Base-by-base conservation (phyloP, 2,797 vertebrate species). In the Microctenopoma stevenorrisi region DNA sequence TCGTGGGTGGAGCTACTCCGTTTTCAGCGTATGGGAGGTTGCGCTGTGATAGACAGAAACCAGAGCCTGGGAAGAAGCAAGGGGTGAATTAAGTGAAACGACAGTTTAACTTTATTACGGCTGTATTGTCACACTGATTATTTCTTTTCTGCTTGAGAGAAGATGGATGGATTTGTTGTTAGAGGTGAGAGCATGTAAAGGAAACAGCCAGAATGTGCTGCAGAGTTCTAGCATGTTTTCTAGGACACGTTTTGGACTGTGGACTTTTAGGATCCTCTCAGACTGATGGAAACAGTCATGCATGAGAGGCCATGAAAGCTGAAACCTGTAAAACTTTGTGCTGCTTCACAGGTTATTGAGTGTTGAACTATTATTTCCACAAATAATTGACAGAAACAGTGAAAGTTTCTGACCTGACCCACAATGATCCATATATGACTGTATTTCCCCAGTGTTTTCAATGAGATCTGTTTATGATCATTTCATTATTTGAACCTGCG, bases 381-480 rank as follows among this genome's bases (percentile, higher is more conserved):
- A 58, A 75, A 71, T 77, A 50, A 79, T 59, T 79, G 64, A 78
- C 68, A 66, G 22, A 22, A 22, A 22, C 22, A 22, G 62, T 9
- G n/a, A n/a, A 26, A 12, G 33, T 52, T 73, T 55, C 16, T 51
- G 14, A 55, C 13, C 1, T 46, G 48, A 11, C 54, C 77, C 35
- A 16, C 46, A 38, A 40, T 78, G 26, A 14, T 70, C 26, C 47
- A 40, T 50, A 53, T 47, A 14, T 51, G 40, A 55, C 10, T 22
- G 7, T 2, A 47, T 53, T 46, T 53, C 15, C 44, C 33, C 11
- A 12, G 14, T 28, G 3, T 11, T 53, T 33, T 61, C 44, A 2
- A 60, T 46, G 16, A 58, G 44, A 28, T 30, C 44, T 47, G 4
- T 28, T 51, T 43, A 59, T 30, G 54, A n/a, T 55, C 7, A 62